A percentile compares a stretch with the other conserved stretches of the same genome.
Evolutionary conservation across 1,140 invertebrate genomes (phyloP).

Genomic region (Meloidogyne chitwoodi): DNA sequence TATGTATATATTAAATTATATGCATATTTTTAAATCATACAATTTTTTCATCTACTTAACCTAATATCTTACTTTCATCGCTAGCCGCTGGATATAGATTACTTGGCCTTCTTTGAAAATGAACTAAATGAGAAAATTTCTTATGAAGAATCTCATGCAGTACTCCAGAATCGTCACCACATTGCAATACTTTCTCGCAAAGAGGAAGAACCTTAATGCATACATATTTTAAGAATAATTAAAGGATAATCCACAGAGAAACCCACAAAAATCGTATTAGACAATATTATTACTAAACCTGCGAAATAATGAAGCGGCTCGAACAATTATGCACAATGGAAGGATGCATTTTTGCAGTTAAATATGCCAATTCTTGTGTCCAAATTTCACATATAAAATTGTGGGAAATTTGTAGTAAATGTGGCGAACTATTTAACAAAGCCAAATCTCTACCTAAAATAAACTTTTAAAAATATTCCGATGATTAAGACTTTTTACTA

Average conservation of each 20-base stretch:
- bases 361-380: constrained; percentile 28
- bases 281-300: constrained; percentile 17
- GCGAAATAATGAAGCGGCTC: constrained; percentile 36
- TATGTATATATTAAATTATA: not conserved
- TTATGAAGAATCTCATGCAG: constrained; percentile 20
- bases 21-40: not conserved
- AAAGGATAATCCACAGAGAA: too few relatives aligned
- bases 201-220: constrained; percentile 30
- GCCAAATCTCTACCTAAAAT: constrained; percentile 20
- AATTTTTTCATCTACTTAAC: constrained; percentile 24
- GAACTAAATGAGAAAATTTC: constrained; percentile 26
- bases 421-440: constrained; percentile 27
- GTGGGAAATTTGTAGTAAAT: constrained; percentile 33
- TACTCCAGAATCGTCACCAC: constrained; percentile 8
- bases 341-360: constrained; percentile 11
- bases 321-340: constrained; percentile 34
- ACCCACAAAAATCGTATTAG: too few relatives aligned
- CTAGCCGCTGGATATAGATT: not conserved
- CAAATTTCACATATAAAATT: constrained; percentile 35
- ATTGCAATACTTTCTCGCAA: constrained; percentile 33
- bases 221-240: too few relatives aligned
- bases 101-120: constrained; percentile 15
- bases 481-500: constrained; percentile 10
- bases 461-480: not conserved
- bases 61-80: constrained; percentile 31